Conservation (phyloP, 2,113 vertebrate genomes). For the Brachyhypopomus gauderio region DNA sequence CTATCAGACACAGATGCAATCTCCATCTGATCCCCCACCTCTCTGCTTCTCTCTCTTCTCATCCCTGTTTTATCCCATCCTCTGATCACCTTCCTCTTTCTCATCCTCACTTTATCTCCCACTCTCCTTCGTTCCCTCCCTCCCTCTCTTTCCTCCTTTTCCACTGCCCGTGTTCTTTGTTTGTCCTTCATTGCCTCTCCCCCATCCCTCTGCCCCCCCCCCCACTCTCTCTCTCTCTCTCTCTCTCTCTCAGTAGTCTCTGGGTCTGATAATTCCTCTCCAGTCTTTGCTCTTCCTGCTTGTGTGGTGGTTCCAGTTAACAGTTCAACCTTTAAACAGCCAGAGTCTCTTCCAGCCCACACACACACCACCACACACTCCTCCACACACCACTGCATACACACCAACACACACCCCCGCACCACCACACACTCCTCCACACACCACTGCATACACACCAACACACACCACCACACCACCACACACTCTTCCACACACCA, state of each 20-base stretch:
- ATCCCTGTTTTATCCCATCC: neutral
- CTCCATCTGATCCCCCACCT: slow-evolving; percentile 72
- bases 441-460: too few relatives aligned
- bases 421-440: neutral
- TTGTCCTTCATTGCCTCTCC: slow-evolving; percentile 16
- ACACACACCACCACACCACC: too few relatives aligned
- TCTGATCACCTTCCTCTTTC: slow-evolving; percentile 64
- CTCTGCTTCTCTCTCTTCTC: neutral
- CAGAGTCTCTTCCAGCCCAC: neutral
- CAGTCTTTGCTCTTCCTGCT: too few relatives aligned
- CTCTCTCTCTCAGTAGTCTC: too few relatives aligned
- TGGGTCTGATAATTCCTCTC: too few relatives aligned
- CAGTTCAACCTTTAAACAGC: slow-evolving; percentile 22
- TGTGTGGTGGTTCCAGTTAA: slow-evolving; percentile 3
- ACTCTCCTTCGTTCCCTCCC: slow-evolving; percentile 33
- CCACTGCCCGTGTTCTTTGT: slow-evolving; percentile 27
- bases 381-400: too few relatives aligned
- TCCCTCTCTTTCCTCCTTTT: slow-evolving; percentile 3
- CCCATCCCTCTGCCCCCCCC: too few relatives aligned
- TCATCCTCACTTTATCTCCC: slow-evolving; percentile 68
- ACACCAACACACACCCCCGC: too few relatives aligned
- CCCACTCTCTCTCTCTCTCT: too few relatives aligned
- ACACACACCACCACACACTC: too few relatives aligned
- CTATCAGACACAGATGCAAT: slow-evolving; percentile 68
- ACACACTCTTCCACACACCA: too few relatives aligned